Evolutionary conservation across 1,140 invertebrate species (phyloP).

Genomic region (Cyclina sinensis): DNA sequence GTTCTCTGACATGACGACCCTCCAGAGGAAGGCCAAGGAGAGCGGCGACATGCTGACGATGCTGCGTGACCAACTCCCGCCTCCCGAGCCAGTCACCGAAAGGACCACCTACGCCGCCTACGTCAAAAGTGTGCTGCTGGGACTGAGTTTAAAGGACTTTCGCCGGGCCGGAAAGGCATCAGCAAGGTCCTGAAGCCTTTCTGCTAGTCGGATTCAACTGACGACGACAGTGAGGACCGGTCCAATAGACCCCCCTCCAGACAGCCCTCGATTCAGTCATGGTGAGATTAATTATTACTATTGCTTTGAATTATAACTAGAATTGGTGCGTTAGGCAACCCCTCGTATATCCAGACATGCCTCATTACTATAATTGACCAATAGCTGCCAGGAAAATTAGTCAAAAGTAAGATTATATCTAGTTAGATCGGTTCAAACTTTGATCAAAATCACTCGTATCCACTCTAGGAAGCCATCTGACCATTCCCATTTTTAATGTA

Average conservation of each 20-base stretch:
- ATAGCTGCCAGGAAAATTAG: constrained; percentile 44
- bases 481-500: constrained; percentile 42
- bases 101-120: constrained; percentile 55
- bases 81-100: constrained; percentile 52
- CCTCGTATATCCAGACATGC: constrained; percentile 46
- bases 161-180: constrained; percentile 42
- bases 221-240: constrained; percentile 49
- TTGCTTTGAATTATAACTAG: constrained; percentile 50
- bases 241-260: constrained; percentile 34
- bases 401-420: constrained; percentile 50
- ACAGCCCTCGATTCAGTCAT: constrained; percentile 45
- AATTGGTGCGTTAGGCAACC: constrained; percentile 43
- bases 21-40: constrained; percentile 59
- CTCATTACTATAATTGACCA: constrained; percentile 29
- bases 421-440: constrained; percentile 49
- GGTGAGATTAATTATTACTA: constrained; percentile 36
- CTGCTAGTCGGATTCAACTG: constrained; percentile 48
- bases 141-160: constrained; percentile 46
- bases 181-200: constrained; percentile 50
- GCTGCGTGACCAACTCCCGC: constrained; percentile 51
- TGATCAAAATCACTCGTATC: constrained; percentile 47
- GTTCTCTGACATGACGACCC: constrained; percentile 42
- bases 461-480: constrained; percentile 45
- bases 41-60: constrained; percentile 62
- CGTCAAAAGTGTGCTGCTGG: constrained; percentile 56